Evolutionary conservation across 2,113 vertebrate species (phyloP).

Genomic region (Cephalopholis sonnerati): DNA sequence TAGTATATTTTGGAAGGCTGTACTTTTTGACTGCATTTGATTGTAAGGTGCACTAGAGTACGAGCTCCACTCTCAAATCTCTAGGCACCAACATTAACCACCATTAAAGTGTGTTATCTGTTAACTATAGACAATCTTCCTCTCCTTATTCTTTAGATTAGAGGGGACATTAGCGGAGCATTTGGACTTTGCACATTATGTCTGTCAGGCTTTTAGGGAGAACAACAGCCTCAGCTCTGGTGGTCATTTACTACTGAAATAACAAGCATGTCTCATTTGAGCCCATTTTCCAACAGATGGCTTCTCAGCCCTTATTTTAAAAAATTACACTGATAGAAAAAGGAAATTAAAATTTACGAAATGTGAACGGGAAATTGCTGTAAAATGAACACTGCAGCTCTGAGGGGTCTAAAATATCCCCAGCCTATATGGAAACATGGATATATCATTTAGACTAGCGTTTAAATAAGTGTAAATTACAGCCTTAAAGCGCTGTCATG

Average conservation of each 20-base stretch:
- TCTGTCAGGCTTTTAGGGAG: slow-evolving; percentile 47
- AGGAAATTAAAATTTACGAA: slow-evolving; percentile 44
- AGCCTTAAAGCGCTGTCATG: not conserved
- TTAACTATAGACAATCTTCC: not conserved
- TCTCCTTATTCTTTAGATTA: slow-evolving; percentile 13
- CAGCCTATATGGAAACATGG: not conserved
- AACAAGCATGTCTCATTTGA: slow-evolving; percentile 46
- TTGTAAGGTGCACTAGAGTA: not conserved
- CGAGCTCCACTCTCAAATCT: too few species aligned
- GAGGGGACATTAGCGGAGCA: slow-evolving; percentile 9
- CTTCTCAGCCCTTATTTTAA: slow-evolving; percentile 31
- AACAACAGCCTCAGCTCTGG: slow-evolving; percentile 38
- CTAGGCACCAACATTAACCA: too few species aligned
- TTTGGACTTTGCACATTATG: slow-evolving; percentile 20
- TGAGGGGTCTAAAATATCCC: slow-evolving; percentile 23
- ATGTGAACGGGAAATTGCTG: slow-evolving; percentile 9
- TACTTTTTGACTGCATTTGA: not conserved
- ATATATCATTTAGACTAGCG: not conserved
- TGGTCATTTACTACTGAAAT: slow-evolving; percentile 48
- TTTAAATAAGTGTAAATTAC: slow-evolving; percentile 11
- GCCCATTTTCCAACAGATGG: slow-evolving; percentile 45
- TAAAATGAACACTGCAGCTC: slow-evolving; percentile 17
- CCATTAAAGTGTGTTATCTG: slow-evolving; percentile 21
- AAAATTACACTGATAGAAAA: slow-evolving; percentile 36
- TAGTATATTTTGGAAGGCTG: not conserved